These are phyloP conservation scores for Tachuris rubrigastra DNA, from an alignment of 2,113 vertebrate species.

Conservation along the genomic window DNA sequence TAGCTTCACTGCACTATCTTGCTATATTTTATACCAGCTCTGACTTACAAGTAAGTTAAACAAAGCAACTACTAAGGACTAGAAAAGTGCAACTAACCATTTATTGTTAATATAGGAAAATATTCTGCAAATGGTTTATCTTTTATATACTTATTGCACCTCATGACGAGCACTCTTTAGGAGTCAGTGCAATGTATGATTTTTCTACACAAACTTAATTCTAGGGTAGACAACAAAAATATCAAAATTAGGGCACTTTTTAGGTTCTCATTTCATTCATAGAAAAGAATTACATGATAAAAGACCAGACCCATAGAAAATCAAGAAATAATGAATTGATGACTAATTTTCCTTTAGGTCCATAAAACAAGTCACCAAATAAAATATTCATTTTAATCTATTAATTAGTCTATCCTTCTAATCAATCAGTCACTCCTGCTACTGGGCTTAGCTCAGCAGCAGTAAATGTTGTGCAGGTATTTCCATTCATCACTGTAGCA, in stretches of 20 bases:
- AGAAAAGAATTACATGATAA: neutral
- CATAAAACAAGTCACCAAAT: neutral
- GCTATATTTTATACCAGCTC: slow-evolving; percentile 55
- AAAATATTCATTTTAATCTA: neutral
- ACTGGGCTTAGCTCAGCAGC: neutral
- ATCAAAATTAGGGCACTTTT: neutral
- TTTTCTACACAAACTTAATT: slow-evolving; percentile 14
- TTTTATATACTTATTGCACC: slow-evolving; percentile 17
- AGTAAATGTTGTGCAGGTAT: neutral
- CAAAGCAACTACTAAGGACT: slow-evolving; percentile 51
- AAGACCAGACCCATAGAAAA: neutral
- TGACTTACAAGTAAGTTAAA: slow-evolving; percentile 68
- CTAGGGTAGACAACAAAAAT: neutral
- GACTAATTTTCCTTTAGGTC: neutral
- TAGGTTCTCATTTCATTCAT: slow-evolving; percentile 4
- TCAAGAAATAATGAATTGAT: neutral
- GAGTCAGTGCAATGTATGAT: neutral
- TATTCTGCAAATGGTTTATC: slow-evolving; percentile 3
- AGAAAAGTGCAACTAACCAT: slow-evolving; percentile 33
- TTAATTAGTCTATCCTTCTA: neutral
- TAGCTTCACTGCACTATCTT: slow-evolving; percentile 46
- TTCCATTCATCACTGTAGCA: neutral
- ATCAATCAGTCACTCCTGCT: neutral
- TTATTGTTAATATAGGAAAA: slow-evolving; percentile 57
- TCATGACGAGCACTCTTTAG: neutral